A percentile compares a stretch with the other conserved stretches of the same genome.
These are phyloP conservation scores for Nephila pilipes DNA, from an alignment of 1,140 invertebrate species.

Conservation along the genomic window DNA sequence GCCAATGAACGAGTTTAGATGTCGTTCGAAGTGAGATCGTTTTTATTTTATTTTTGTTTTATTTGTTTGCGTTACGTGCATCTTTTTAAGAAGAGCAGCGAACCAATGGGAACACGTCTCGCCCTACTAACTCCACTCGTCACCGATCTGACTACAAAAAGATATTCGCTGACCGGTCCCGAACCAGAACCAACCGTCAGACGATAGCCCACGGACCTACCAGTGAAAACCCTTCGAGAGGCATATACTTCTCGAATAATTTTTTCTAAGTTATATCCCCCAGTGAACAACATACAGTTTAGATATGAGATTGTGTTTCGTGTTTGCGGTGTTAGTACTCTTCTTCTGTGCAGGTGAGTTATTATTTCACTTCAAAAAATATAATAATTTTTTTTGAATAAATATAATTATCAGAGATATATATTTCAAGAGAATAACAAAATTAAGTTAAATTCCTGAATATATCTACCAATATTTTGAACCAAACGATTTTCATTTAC, in stretches of 20 bases:
- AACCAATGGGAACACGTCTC: constrained; percentile 66
- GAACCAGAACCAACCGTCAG: constrained; percentile 40
- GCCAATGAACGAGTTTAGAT: constrained; percentile 59
- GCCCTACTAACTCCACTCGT: constrained; percentile 66
- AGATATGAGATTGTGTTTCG: constrained; percentile 5
- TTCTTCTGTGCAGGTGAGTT: constrained; percentile 45
- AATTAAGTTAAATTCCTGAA: not conserved
- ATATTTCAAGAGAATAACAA: not conserved
- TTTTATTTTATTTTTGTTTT: constrained; percentile 55
- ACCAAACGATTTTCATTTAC: not conserved
- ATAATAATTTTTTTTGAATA: not conserved
- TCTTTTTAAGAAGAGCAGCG: constrained; percentile 69
- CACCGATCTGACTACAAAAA: constrained; percentile 64
- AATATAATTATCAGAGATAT: not conserved
- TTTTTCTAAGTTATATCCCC: not conserved
- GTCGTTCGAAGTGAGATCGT: not conserved
- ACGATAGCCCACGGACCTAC: constrained; percentile 49
- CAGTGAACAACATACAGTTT: not conserved
- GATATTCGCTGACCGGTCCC: constrained; percentile 36
- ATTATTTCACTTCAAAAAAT: not conserved
- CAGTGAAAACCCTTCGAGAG: not conserved
- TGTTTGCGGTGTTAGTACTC: constrained; percentile 5
- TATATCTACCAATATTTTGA: not conserved
- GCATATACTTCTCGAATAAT: constrained; percentile 29
- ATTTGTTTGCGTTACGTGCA: constrained; percentile 58